phyloP scores from a whole-genome alignment of 2,888 invertebrate genomes.

The Apamea epomidion region DNA sequence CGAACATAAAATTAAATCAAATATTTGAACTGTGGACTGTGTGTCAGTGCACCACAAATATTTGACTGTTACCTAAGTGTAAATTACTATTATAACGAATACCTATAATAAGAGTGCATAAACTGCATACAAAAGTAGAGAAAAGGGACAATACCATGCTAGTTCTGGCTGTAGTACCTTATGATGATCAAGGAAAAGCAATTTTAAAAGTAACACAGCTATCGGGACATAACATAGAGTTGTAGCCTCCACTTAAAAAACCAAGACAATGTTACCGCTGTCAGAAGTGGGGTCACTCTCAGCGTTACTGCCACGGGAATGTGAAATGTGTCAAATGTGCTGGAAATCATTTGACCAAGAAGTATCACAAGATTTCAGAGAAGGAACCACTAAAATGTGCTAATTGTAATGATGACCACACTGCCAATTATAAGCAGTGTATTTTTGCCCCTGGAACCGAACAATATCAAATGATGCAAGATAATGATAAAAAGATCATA shows the following conservation, averaged over 20 bases:
- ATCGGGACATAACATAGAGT: conserved; percentile 71
- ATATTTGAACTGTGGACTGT: not conserved
- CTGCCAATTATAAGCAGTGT: conserved; percentile 79
- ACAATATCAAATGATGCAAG: conserved; percentile 56
- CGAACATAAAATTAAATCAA: conserved; percentile 6
- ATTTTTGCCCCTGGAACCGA: conserved; percentile 68
- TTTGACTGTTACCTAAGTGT: not conserved
- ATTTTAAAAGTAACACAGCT: conserved; percentile 73
- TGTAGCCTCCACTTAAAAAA: conserved; percentile 77
- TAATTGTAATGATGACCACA: conserved; percentile 78
- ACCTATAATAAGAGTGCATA: conserved; percentile 77
- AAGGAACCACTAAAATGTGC: conserved; percentile 77
- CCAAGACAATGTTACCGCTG: conserved; percentile 82
- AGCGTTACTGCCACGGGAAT: conserved; percentile 78
- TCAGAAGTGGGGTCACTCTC: conserved; percentile 84
- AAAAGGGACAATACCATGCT: conserved; percentile 68
- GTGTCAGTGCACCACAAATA: not conserved
- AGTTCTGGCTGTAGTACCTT: conserved; percentile 76
- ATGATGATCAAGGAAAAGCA: conserved; percentile 71
- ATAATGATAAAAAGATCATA: conserved; percentile 16
- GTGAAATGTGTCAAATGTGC: conserved; percentile 83
- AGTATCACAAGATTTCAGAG: conserved; percentile 72
- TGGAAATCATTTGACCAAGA: conserved; percentile 76
- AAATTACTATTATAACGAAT: conserved; percentile 55
- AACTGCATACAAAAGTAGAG: conserved; percentile 74